Evolutionary conservation across 2,797 vertebrate genomes (phyloP).

Genomic region (Todus mexicanus): DNA sequence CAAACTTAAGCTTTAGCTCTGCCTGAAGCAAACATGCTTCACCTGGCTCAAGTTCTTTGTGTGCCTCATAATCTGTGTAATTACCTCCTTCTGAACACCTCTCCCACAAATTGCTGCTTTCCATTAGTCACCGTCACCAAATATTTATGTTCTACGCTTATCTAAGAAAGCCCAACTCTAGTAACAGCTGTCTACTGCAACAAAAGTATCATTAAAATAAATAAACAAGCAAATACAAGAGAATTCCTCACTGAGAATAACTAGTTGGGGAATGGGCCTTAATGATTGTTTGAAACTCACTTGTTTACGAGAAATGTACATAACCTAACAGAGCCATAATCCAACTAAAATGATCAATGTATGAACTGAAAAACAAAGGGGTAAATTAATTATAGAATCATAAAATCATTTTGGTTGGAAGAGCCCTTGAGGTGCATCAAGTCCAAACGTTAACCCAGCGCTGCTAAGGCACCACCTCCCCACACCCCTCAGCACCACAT

Average conservation of each 20-base stretch:
- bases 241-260: not conserved
- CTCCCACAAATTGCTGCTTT: not conserved
- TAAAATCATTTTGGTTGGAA: too few species aligned
- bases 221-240: not conserved
- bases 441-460: too few species aligned
- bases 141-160: not conserved
- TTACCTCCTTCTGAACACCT: not conserved
- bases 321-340: too few species aligned
- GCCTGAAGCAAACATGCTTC: not conserved
- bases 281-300: too few species aligned
- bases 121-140: not conserved
- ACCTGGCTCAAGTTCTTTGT: not conserved
- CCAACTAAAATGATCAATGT: too few species aligned
- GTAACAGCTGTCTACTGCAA: not conserved
- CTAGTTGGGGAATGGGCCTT: too few species aligned
- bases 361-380: not conserved
- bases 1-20: not conserved
- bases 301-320: too few species aligned
- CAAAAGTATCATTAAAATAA: not conserved
- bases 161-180: not conserved
- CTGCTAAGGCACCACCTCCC: too few species aligned
- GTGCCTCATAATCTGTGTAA: not conserved
- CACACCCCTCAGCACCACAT: too few species aligned
- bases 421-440: too few species aligned
- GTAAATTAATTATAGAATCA: not conserved